phyloP scores from a whole-genome alignment of 23 tunicate genomes.

The Botrylloides violaceus region DNA sequence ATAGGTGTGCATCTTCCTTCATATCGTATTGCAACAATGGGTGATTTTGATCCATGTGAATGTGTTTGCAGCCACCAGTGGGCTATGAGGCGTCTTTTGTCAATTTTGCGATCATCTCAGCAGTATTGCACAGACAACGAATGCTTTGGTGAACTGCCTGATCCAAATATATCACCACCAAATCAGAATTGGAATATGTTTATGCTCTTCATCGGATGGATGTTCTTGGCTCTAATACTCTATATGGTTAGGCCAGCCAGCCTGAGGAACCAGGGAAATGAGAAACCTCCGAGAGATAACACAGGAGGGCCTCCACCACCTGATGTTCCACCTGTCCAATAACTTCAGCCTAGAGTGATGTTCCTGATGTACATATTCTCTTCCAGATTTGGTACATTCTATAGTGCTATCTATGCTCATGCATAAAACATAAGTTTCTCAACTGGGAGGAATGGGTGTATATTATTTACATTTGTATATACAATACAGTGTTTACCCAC shows the following conservation, averaged over 20 bases:
- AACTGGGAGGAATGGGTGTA: too few relatives aligned
- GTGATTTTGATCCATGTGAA: constrained; percentile 80
- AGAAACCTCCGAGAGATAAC: neutral
- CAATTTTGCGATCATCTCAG: constrained; percentile 62
- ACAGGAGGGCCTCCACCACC: constrained; percentile 25
- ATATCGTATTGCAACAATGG: too few relatives aligned
- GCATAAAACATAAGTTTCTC: too few relatives aligned
- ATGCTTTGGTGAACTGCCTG: constrained; percentile 49
- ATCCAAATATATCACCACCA: constrained; percentile 15
- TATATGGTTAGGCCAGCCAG: constrained; percentile 23
- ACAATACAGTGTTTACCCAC: too few relatives aligned
- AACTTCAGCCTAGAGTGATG: too few relatives aligned
- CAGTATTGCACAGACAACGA: constrained; percentile 86
- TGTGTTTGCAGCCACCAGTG: constrained; percentile 76
- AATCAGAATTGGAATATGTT: constrained; percentile 19
- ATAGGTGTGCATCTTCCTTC: too few relatives aligned
- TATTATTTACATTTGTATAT: too few relatives aligned
- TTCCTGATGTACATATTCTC: too few relatives aligned
- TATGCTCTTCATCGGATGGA: constrained; percentile 21
- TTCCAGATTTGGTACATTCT: too few relatives aligned
- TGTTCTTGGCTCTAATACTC: constrained; percentile 15
- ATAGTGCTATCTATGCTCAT: too few relatives aligned
- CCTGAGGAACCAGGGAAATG: constrained; percentile 8
- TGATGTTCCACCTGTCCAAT: constrained; percentile 27
- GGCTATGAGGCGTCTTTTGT: constrained; percentile 82